These are phyloP conservation scores for Ganaspis brasiliensis DNA, from an alignment of 2,888 invertebrate genomes.

Conservation along the genomic window DNA sequence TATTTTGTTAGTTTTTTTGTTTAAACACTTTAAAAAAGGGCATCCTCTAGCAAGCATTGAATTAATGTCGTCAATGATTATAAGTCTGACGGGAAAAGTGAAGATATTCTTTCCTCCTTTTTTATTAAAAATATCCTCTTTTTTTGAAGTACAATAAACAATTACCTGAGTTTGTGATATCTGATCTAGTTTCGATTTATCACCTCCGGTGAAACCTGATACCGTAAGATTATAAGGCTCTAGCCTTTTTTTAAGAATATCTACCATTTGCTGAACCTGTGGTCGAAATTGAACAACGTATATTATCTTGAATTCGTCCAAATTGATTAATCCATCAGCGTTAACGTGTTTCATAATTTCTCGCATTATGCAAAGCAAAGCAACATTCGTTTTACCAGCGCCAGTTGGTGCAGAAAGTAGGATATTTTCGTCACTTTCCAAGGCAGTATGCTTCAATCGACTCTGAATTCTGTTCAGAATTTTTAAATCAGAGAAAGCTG, in stretches of 20 bases:
- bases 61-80: slow-evolving; percentile 99
- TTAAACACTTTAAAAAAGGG: slow-evolving; percentile 97
- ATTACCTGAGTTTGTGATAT: slow-evolving; percentile 98
- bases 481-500: slow-evolving; percentile 98
- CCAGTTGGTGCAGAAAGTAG: slow-evolving; percentile 99
- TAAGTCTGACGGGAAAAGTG: slow-evolving; percentile 95
- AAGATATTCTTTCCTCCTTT: slow-evolving; percentile 99
- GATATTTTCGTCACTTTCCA: slow-evolving; percentile 97
- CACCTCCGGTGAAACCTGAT: slow-evolving; percentile 98
- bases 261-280: slow-evolving; percentile 99
- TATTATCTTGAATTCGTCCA: slow-evolving; percentile 98
- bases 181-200: slow-evolving; percentile 97
- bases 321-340: slow-evolving; percentile 97
- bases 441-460: slow-evolving; percentile 91
- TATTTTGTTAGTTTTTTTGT: slow-evolving; percentile 93
- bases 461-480: slow-evolving; percentile 98
- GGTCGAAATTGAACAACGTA: slow-evolving; percentile 99
- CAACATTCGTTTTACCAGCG: slow-evolving; percentile 99
- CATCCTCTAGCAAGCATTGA: slow-evolving; percentile 98
- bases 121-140: slow-evolving; percentile 99
- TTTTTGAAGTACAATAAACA: slow-evolving; percentile 99
- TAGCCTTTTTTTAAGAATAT: slow-evolving; percentile 95
- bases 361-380: slow-evolving; percentile 95
- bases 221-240: slow-evolving; percentile 96
- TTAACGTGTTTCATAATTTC: slow-evolving; percentile 99